A percentile compares a stretch with the other conserved stretches of the same genome.
Evolutionary conservation across 1,140 invertebrate species (phyloP).

Genomic region (Ylistrum balloti): DNA sequence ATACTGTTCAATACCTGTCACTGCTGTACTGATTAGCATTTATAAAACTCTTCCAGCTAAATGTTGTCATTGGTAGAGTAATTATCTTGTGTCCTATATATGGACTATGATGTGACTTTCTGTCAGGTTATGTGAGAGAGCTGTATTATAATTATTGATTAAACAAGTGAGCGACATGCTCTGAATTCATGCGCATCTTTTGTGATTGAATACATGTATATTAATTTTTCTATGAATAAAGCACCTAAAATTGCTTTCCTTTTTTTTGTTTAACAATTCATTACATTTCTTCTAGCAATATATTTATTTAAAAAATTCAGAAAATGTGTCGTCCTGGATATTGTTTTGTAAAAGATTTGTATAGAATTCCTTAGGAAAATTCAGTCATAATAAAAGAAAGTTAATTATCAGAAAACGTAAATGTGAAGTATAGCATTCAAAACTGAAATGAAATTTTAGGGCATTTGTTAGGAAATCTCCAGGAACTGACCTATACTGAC

Average conservation of each 20-base stretch:
- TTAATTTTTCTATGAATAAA: slow-evolving; percentile 36
- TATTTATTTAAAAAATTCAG: neutral
- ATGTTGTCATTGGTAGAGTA: neutral
- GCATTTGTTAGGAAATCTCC: too few species aligned
- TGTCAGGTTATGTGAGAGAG: neutral
- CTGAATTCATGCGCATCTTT: neutral
- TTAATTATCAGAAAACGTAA: too few species aligned
- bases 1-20: neutral
- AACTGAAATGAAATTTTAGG: too few species aligned
- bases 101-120: neutral
- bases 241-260: neutral
- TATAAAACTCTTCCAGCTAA: neutral
- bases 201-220: neutral
- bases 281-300: too few species aligned
- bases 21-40: neutral
- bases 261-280: neutral
- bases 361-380: too few species aligned
- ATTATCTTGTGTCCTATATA: neutral
- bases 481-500: too few species aligned
- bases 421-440: too few species aligned
- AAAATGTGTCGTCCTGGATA: slow-evolving; percentile 58
- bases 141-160: neutral
- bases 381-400: too few species aligned
- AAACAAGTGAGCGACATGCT: neutral
- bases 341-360: too few species aligned